Percentiles rank a stretch among this genome's conserved stretches.
These are phyloP conservation scores for Gallinago media DNA, from an alignment of 2,113 vertebrate species.

Conservation along the genomic window DNA sequence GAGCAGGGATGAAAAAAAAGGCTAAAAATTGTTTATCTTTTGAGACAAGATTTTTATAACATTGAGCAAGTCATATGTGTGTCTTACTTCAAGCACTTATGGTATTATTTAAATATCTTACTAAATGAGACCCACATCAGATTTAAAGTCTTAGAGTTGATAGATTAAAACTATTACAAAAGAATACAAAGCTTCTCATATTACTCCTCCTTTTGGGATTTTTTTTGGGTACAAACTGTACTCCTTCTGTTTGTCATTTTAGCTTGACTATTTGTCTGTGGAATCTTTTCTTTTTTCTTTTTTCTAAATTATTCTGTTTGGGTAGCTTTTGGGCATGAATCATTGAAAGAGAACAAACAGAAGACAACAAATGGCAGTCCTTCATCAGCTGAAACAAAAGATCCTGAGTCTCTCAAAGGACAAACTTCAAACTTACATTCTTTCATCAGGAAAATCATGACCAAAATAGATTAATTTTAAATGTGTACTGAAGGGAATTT, in stretches of 20 bases:
- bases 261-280: not conserved
- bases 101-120: not conserved
- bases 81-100: not conserved
- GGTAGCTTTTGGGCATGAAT: not conserved
- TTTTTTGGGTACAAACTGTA: not conserved
- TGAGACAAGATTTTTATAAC: not conserved
- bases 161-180: not conserved
- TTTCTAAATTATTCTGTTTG: not conserved
- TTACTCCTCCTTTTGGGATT: not conserved
- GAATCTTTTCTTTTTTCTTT: not conserved
- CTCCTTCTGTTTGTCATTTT: not conserved
- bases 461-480: constrained; percentile 34
- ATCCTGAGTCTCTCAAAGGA: not conserved
- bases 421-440: not conserved
- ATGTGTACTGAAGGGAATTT: not conserved
- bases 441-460: constrained; percentile 30
- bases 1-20: not conserved
- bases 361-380: not conserved
- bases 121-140: not conserved
- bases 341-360: not conserved
- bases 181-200: not conserved
- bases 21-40: not conserved
- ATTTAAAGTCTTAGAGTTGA: not conserved
- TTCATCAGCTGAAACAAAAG: not conserved
- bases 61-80: fast-evolving